Evolutionary conservation across 2,797 vertebrate genomes (phyloP), one percentile per base, ranked within the genome.

Genomic region (Phataginus tetradactyla): DNA sequence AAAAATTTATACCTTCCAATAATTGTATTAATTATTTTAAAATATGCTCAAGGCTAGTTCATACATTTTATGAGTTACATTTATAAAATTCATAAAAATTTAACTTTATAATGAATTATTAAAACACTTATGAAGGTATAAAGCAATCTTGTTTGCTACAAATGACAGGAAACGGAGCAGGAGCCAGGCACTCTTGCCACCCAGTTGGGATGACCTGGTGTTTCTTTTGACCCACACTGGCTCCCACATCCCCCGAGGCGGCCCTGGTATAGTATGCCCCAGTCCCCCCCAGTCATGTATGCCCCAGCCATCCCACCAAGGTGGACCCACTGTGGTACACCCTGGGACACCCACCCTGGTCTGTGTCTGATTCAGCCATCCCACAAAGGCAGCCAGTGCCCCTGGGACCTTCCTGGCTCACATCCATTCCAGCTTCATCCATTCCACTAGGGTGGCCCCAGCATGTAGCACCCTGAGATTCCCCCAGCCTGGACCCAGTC

Each of bases 61-160:
- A 81, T 80, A 37, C 64, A 81, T 63, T 94, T 96, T 92, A 92
- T 92, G 37, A 74, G 20, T 39, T 95, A 45, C 18, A 71, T 83
- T 78, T 91, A 45, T 59, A 95, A 94, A 83, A 63, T 39, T 95
- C 68, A 97, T 96, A 94, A 91, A 96, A 94, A 61, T 81, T 95
- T 95, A 92, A 93, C 27, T 84, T 34, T 90, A 51, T 91, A 88
- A 59, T 96, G 49, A 96, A 93, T 96, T 94, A 92, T 97, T 95
- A 81, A 97, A 97, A 88, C 23, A 78, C 42, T n/a, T 63, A 25
- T 92, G n/a, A 93, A 5, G 15, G 20, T 57, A 72, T 45, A 86
- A 94, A 96, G 37, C 25, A 86, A 80, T 90, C 20, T 39, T 25
- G 93, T 77, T 85, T 96, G 32, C 57, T 57, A 53, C 11, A 80